phyloP scores from a whole-genome alignment of 1,140 invertebrate species.

The Drosophila nannoptera region DNA sequence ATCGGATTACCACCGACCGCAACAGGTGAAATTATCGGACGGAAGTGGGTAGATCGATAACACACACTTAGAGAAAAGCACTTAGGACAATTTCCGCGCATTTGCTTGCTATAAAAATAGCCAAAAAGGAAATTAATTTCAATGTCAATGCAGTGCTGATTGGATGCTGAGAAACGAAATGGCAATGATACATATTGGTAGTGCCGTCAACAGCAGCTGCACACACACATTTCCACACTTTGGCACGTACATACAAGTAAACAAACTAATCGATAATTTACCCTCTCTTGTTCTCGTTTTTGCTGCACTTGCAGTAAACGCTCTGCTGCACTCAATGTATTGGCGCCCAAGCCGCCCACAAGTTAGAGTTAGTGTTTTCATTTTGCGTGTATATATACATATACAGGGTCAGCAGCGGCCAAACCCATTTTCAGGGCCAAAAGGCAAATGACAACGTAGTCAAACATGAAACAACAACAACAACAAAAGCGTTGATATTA shows the following conservation, averaged over 20 bases:
- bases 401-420: constrained; percentile 30
- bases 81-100: constrained; percentile 10
- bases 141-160: constrained; percentile 37
- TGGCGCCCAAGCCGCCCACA: constrained; percentile 49
- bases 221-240: not conserved
- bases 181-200: constrained; percentile 33
- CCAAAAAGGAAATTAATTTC: constrained; percentile 35
- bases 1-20: constrained; percentile 24
- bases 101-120: constrained; percentile 22
- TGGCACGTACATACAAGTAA: constrained; percentile 24
- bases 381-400: constrained; percentile 1
- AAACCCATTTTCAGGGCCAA: constrained; percentile 52
- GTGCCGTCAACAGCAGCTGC: constrained; percentile 31
- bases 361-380: constrained; percentile 8
- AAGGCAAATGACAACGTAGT: not conserved
- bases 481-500: constrained; percentile 26
- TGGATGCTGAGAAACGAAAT: constrained; percentile 47
- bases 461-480: constrained; percentile 15
- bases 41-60: constrained; percentile 35
- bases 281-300: constrained; percentile 41
- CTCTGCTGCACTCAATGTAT: constrained; percentile 42
- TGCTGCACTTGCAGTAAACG: constrained; percentile 49
- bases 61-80: not conserved
- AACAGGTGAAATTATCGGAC: constrained; percentile 36
- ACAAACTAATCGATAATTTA: constrained; percentile 60